Percentiles rank a stretch among this genome's conserved stretches.
phyloP scores from a whole-genome alignment of 2,113 vertebrate species.

The Tor tambroides region DNA sequence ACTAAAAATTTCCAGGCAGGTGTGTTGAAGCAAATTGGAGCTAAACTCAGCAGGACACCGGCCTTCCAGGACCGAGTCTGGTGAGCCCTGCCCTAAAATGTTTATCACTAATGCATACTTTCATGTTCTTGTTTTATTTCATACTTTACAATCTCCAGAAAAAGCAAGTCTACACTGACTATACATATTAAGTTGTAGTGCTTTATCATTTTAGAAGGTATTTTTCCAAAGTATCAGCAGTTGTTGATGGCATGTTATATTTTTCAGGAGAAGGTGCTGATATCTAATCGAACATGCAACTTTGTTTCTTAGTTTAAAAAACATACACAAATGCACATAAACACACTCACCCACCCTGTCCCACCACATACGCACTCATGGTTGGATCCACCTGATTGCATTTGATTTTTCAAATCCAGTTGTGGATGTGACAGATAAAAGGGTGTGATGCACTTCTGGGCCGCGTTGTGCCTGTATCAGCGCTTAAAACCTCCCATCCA shows the following conservation, averaged over 20 bases:
- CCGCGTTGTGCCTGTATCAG: constrained; percentile 22
- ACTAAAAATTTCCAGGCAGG: too few relatives aligned
- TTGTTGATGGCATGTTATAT: neutral
- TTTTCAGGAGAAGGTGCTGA: constrained; percentile 2
- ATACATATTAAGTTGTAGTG: neutral
- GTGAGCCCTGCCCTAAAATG: too few relatives aligned
- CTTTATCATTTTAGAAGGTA: neutral
- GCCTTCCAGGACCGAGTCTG: too few relatives aligned
- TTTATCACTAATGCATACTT: too few relatives aligned
- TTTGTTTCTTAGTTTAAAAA: neutral
- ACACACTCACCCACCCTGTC: constrained; percentile 4
- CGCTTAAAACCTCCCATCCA: constrained; percentile 41
- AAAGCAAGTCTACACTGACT: neutral
- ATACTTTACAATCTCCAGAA: neutral
- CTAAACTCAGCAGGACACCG: too few relatives aligned
- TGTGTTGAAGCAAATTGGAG: too few relatives aligned
- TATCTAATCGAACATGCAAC: constrained; percentile 6
- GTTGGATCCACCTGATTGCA: constrained; percentile 50
- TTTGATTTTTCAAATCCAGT: constrained; percentile 46
- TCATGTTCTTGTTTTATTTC: neutral
- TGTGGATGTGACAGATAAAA: constrained; percentile 55
- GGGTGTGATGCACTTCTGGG: constrained; percentile 41
- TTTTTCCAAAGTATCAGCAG: too few relatives aligned
- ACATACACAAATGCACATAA: constrained; percentile 24
- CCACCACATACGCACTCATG: constrained; percentile 15